A percentile compares a stretch with the other conserved stretches of the same genome.
Evolutionary conservation across 2,113 vertebrate genomes (phyloP).

Genomic region (Galbula dea): DNA sequence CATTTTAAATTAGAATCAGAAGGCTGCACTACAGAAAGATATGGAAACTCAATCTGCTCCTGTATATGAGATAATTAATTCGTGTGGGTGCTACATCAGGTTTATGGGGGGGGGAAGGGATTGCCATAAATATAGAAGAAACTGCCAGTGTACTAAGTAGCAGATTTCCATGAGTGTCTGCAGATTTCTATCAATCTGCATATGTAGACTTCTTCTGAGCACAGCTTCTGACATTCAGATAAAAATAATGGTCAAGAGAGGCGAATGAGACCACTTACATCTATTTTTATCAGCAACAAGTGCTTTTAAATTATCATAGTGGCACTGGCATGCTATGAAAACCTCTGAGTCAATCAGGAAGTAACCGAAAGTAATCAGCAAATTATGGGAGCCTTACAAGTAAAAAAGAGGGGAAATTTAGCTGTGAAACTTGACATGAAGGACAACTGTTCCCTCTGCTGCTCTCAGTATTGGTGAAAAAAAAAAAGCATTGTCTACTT

Average conservation of each 20-base stretch:
- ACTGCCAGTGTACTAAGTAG: not conserved
- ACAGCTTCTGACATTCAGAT: not conserved
- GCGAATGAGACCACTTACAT: not conserved
- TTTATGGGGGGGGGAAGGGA: not conserved
- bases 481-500: not conserved
- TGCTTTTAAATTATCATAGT: not conserved
- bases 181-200: not conserved
- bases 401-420: not conserved
- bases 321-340: not conserved
- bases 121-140: not conserved
- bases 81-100: not conserved
- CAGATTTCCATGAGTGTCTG: not conserved
- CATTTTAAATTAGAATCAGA: conserved; percentile 43
- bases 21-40: not conserved
- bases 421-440: not conserved
- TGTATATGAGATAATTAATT: conserved; percentile 35
- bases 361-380: not conserved
- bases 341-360: not conserved
- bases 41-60: not conserved
- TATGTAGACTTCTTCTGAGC: not conserved
- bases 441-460: not conserved
- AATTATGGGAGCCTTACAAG: not conserved
- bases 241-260: not conserved
- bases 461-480: not conserved
- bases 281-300: conserved; percentile 44